A percentile compares a stretch with the other conserved stretches of the same genome.
Evolutionary conservation across 2,113 vertebrate species (phyloP).

Genomic region (Nettapus auritus): DNA sequence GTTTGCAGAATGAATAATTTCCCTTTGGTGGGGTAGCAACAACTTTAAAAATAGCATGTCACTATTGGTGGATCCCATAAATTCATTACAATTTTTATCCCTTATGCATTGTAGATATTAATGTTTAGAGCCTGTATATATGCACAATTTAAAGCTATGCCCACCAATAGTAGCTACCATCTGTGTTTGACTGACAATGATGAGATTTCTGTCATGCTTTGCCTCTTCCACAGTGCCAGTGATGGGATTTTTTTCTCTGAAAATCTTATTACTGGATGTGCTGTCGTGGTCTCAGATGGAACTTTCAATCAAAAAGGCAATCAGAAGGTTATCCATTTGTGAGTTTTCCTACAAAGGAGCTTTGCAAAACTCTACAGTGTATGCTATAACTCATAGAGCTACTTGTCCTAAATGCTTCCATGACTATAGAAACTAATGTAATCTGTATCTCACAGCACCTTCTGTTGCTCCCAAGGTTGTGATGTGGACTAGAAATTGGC

Average conservation of each 20-base stretch:
- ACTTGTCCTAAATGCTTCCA: conserved; percentile 47
- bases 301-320: conserved; percentile 86
- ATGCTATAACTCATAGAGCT: conserved; percentile 55
- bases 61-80: background rate
- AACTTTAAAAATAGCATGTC: background rate
- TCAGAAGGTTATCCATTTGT: conserved; percentile 80
- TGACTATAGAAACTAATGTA: conserved; percentile 47
- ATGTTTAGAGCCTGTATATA: conserved; percentile 72
- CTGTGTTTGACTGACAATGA: conserved; percentile 79
- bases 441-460: conserved; percentile 49
- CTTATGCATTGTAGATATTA: conserved; percentile 40
- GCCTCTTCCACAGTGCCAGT: conserved; percentile 75
- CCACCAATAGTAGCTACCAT: conserved; percentile 57
- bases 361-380: conserved; percentile 60
- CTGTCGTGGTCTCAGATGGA: conserved; percentile 79
- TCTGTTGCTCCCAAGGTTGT: conserved; percentile 10
- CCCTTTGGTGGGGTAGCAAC: background rate
- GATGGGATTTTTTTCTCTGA: conserved; percentile 80
- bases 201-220: conserved; percentile 82
- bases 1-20: background rate
- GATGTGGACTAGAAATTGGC: background rate
- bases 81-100: background rate
- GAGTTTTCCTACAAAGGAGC: conserved; percentile 71
- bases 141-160: conserved; percentile 63
- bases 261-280: conserved; percentile 82